phyloP scores from a whole-genome alignment of 1,140 invertebrate genomes.

The Latrodectus geometricus region DNA sequence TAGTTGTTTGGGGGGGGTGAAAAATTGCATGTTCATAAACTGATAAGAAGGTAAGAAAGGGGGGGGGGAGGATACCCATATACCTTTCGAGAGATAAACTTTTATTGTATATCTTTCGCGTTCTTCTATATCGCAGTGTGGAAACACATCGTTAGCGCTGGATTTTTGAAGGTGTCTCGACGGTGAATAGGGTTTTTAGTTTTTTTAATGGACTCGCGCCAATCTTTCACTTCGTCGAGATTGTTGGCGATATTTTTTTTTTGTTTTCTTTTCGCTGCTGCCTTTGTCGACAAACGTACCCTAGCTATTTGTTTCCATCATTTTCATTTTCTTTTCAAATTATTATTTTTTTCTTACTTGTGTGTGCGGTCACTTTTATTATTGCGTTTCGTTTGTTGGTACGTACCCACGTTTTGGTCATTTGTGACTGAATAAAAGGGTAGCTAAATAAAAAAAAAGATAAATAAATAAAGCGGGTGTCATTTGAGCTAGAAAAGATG shows the following conservation, averaged over 20 bases:
- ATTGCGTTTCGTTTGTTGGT: conserved; percentile 2
- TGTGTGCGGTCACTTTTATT: background rate
- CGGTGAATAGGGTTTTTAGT: background rate
- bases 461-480: background rate
- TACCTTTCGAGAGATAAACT: background rate
- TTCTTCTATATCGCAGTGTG: background rate
- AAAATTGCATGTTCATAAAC: background rate
- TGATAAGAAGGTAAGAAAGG: conserved; percentile 2
- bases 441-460: background rate
- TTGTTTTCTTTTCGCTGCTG: background rate
- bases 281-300: background rate
- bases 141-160: conserved; percentile 25
- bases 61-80: conserved; percentile 10
- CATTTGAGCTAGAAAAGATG: conserved; percentile 16
- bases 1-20: background rate
- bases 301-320: conserved; percentile 17
- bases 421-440: conserved; percentile 10
- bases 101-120: conserved; percentile 23
- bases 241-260: conserved; percentile 7
- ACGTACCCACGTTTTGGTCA: background rate
- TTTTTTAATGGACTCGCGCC: conserved; percentile 35
- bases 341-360: background rate
- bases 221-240: background rate
- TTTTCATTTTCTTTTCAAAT: conserved; percentile 12
- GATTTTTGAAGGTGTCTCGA: conserved; percentile 31